phyloP scores from a whole-genome alignment of 2,888 invertebrate species.

The Anaspis maculata region DNA sequence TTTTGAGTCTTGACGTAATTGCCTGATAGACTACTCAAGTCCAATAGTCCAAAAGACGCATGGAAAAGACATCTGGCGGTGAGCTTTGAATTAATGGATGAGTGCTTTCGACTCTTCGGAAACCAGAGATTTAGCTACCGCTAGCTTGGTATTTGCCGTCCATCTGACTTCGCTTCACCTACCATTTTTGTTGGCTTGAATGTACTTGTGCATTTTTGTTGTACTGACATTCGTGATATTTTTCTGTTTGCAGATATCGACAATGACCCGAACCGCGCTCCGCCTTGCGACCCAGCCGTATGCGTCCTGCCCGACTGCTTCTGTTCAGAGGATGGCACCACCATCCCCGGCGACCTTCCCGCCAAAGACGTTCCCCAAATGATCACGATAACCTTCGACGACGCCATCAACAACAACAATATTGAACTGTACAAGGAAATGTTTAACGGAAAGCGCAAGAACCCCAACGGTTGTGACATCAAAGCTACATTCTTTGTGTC shows the following conservation, averaged over 20 bases:
- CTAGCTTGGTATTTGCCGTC: no score
- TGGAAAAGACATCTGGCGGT: no score
- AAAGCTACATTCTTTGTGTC: constrained; percentile 88
- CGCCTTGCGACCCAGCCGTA: constrained; percentile 77
- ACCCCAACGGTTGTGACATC: constrained; percentile 89
- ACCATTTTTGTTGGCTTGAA: no score
- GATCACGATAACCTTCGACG: constrained; percentile 91
- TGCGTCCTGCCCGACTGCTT: constrained; percentile 88
- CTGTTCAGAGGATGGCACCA: constrained; percentile 87
- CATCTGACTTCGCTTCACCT: no score
- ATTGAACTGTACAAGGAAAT: constrained; percentile 90
- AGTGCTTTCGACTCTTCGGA: no score
- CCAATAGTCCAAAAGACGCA: no score
- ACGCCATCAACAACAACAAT: constrained; percentile 92
- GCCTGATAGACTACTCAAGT: no score
- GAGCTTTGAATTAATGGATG: no score
- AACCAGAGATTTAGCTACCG: no score
- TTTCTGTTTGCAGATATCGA: constrained; percentile 63
- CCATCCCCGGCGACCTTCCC: constrained; percentile 76
- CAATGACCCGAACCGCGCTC: constrained; percentile 88
- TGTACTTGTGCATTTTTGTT: no score
- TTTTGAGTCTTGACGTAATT: no score
- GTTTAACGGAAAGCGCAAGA: constrained; percentile 80
- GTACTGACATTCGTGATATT: no score
- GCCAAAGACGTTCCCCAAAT: constrained; percentile 84